Base-by-base conservation (phyloP, 2,888 invertebrate species). In the Entomobrya proxima region DNA sequence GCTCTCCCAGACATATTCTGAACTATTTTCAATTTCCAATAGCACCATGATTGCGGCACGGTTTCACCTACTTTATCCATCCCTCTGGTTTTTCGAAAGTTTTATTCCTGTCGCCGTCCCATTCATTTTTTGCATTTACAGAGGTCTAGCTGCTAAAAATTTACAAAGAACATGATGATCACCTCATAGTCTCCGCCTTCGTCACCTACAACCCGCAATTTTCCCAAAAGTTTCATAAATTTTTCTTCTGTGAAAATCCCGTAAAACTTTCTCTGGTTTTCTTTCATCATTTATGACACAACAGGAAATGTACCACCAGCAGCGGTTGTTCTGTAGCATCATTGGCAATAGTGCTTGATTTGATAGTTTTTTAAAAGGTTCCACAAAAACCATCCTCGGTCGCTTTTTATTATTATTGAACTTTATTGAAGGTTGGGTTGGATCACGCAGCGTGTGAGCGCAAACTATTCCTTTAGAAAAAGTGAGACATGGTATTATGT, bases 301-400 rank as follows among this genome's bases (percentile, higher is more conserved):
- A 32, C 64, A 35, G 32, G 64, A 64, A 3, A 35, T 64, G 35
- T 64, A 64, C 55, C 55, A 55, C 55, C 55, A 55, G 55, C 5
- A 27, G 55, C 11, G 55, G 27, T 24, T 18, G 30, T 27, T 30
- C 15, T 37, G 18, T 6, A 64, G 3, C 21, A 7, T 64, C 15
- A 11, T 40, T 40, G 15, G 44, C 7, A 15, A 40, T 7, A 7
- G 37, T 35, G 64, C 64, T 64, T 24, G 3, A 64, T 64, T 64
- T 64, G 32, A 64, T 64, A 64, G 64, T 35, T 64, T 64, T 64
- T 64, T 64, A 64, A 64, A 37, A 64, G 64, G 64, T 64, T 18
- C 64, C 64, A 64, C 32, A 64, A 18, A 37, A 27, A 15, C n/a
- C 30, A 30, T 21, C 21, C 32, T 21, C 3, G 64, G 13, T 30